Conservation (phyloP, 2,888 invertebrate species). For the Apodemia duryi region DNA sequence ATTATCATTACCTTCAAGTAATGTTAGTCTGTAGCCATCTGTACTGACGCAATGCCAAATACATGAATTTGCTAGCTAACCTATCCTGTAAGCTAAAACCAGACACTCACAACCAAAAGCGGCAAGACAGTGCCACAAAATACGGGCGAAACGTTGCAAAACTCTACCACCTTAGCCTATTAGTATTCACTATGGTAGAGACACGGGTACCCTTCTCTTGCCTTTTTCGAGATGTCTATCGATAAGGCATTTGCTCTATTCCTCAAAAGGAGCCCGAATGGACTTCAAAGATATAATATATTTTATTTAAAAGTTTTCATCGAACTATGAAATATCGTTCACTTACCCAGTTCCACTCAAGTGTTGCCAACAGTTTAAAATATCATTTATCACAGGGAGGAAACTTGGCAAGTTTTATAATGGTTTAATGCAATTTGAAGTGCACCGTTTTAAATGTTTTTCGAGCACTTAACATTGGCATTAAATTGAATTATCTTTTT, state of each 20-base stretch:
- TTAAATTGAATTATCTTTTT: slow-evolving; percentile 49
- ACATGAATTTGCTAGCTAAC: not conserved
- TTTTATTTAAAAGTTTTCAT: not conserved
- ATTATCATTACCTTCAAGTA: too few species aligned
- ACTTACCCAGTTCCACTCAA: slow-evolving; percentile 37
- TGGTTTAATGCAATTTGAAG: slow-evolving; percentile 58
- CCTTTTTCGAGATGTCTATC: too few species aligned
- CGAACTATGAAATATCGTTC: slow-evolving; percentile 24
- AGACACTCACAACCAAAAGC: too few species aligned
- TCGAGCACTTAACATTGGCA: slow-evolving; percentile 40
- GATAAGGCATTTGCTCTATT: not conserved
- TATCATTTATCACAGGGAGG: slow-evolving; percentile 56
- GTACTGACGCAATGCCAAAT: too few species aligned
- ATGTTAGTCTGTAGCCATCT: too few species aligned
- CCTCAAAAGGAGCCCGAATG: not conserved
- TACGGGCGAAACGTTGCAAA: too few species aligned
- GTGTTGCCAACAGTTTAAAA: slow-evolving; percentile 69
- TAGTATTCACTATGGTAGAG: too few species aligned
- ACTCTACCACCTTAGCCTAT: too few species aligned
- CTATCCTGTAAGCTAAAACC: not conserved
- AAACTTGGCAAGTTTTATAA: slow-evolving; percentile 56
- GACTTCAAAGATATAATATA: not conserved
- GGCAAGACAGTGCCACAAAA: too few species aligned
- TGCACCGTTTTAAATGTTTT: slow-evolving; percentile 59
- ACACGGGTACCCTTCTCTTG: too few species aligned